A percentile compares a stretch with the other conserved stretches of the same genome.
Evolutionary conservation across 2,888 invertebrate species (phyloP).

Genomic region (Thysanoteuthis rhombus): DNA sequence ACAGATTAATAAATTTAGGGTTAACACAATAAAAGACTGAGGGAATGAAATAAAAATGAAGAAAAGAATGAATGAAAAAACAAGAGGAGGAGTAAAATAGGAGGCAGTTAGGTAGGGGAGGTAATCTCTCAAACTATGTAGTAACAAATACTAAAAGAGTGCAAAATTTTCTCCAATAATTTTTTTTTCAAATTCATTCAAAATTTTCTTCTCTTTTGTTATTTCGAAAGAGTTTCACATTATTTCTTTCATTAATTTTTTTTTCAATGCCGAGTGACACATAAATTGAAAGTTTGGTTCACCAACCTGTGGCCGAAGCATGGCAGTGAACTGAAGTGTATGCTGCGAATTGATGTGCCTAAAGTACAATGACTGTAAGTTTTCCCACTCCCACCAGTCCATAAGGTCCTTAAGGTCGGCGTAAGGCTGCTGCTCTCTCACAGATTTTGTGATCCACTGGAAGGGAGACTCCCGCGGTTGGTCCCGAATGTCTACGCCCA

Average conservation of each 20-base stretch:
- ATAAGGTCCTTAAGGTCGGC: neutral
- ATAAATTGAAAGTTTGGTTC: neutral
- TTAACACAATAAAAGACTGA: neutral
- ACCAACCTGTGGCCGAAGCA: neutral
- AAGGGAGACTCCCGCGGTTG: neutral
- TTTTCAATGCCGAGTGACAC: neutral
- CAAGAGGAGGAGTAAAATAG: neutral
- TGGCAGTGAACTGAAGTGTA: neutral
- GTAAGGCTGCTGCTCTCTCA: conserved; percentile 1
- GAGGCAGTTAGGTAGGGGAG: neutral
- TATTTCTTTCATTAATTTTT: neutral
- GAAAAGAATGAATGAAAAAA: neutral
- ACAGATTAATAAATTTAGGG: neutral
- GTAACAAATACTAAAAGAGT: neutral
- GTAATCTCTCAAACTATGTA: neutral
- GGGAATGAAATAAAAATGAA: neutral
- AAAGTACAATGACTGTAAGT: conserved; percentile 16
- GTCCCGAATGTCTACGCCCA: neutral
- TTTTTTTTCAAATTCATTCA: neutral
- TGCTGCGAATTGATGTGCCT: neutral
- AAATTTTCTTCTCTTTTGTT: neutral
- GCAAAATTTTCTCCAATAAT: neutral
- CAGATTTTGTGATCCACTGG: conserved; percentile 19
- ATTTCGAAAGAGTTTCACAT: neutral
- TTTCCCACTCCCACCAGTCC: conserved; percentile 23